Conservation (phyloP, 64 coral and sea anemone species). For the Anthopleura sola region DNA sequence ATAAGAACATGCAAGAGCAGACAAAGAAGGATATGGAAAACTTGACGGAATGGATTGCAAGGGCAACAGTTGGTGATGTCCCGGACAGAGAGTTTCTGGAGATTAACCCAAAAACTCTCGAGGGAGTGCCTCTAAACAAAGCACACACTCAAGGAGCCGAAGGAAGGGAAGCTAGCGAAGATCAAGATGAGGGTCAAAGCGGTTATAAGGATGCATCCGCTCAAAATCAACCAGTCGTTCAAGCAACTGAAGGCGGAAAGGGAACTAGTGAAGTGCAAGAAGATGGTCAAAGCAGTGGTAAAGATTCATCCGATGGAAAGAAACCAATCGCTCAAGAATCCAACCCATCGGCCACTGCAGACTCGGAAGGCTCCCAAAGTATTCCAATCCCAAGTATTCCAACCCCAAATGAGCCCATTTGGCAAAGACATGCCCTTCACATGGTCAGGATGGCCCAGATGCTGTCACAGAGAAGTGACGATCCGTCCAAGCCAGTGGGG, state of each 20-base stretch:
- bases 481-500: slow-evolving; percentile 23
- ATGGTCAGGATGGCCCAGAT: slow-evolving; percentile 30
- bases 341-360: background rate
- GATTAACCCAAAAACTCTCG: background rate
- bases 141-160: too few relatives aligned
- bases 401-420: background rate
- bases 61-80: slow-evolving; percentile 2
- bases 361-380: too few relatives aligned
- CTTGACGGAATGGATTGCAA: slow-evolving; percentile 34
- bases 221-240: too few relatives aligned
- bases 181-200: too few relatives aligned
- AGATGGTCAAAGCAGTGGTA: too few relatives aligned
- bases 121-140: background rate
- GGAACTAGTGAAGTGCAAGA: too few relatives aligned
- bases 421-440: background rate
- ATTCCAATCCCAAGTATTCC: background rate
- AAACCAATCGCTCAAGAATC: too few relatives aligned
- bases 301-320: too few relatives aligned
- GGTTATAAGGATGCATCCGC: too few relatives aligned
- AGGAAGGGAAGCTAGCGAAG: too few relatives aligned
- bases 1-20: background rate
- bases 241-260: too few relatives aligned
- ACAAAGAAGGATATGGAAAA: background rate
- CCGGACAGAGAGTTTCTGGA: background rate
- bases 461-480: slow-evolving; percentile 39